A percentile compares a stretch with the other conserved stretches of the same genome.
Conservation (phyloP, 2,797 vertebrate species). For the Megalops cyprinoides region DNA sequence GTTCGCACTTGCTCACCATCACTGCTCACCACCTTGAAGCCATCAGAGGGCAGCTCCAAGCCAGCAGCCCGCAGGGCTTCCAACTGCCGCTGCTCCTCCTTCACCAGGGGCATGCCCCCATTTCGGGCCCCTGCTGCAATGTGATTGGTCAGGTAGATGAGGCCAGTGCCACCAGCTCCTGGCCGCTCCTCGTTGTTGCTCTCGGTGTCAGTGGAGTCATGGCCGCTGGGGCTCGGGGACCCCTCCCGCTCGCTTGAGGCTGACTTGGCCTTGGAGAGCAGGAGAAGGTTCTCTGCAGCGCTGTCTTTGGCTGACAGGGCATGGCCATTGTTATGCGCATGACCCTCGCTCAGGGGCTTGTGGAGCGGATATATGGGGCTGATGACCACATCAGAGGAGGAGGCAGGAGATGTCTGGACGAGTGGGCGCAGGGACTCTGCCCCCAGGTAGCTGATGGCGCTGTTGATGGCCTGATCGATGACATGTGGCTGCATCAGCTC, state of each 20-base stretch:
- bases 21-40: conserved; percentile 86
- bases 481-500: conserved; percentile 95
- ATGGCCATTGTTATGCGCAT: conserved; percentile 63
- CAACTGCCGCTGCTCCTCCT: conserved; percentile 90
- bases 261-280: conserved; percentile 95
- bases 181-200: conserved; percentile 93
- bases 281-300: conserved; percentile 91
- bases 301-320: conserved; percentile 86
- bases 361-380: conserved; percentile 86
- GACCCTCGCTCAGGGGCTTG: conserved; percentile 75
- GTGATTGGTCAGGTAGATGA: conserved; percentile 97
- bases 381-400: conserved; percentile 81
- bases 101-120: conserved; percentile 82
- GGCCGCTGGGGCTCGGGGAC: conserved; percentile 94
- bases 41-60: conserved; percentile 84
- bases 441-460: conserved; percentile 95
- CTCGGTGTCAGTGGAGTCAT: conserved; percentile 97
- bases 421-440: conserved; percentile 94
- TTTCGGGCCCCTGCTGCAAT: conserved; percentile 86
- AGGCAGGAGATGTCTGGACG: conserved; percentile 88
- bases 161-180: conserved; percentile 69
- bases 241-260: conserved; percentile 89
- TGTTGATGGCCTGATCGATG: conserved; percentile 99
- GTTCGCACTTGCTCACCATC: conserved; percentile 88
- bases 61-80: conserved; percentile 80